Evolutionary conservation across 2,888 invertebrate genomes (phyloP).

Genomic region (Agonopterix arenella): DNA sequence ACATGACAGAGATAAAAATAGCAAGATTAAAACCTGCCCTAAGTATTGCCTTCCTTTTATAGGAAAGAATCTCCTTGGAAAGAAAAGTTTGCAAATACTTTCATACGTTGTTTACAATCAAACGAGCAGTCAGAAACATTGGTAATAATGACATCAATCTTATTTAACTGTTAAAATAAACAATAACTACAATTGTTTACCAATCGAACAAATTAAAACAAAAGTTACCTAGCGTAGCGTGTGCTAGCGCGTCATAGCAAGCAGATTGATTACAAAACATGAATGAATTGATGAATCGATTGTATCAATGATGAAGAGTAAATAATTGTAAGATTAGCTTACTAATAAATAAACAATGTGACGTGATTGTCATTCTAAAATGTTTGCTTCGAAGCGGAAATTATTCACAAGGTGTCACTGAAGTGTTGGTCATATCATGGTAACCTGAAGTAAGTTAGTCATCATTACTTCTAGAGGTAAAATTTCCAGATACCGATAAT

Average conservation of each 20-base stretch:
- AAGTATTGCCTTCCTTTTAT: too few relatives aligned
- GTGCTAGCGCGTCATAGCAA: neutral
- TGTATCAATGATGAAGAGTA: neutral
- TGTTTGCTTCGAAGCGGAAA: neutral
- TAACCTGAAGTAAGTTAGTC: neutral
- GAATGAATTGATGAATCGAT: neutral
- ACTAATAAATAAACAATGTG: too few relatives aligned
- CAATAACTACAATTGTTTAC: constrained; percentile 3
- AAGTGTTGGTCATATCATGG: neutral
- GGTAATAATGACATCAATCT: neutral
- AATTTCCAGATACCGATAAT: too few relatives aligned
- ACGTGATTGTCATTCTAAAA: neutral
- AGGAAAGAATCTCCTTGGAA: too few relatives aligned
- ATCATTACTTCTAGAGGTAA: neutral
- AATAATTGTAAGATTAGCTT: neutral
- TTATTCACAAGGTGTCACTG: neutral
- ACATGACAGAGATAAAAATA: too few relatives aligned
- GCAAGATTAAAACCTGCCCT: too few relatives aligned
- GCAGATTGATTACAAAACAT: neutral
- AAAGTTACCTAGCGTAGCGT: constrained; percentile 3
- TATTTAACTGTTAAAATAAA: neutral
- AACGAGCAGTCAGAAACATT: neutral
- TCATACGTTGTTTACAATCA: too few relatives aligned
- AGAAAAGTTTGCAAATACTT: too few relatives aligned
- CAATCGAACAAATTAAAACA: constrained; percentile 1